Base-by-base conservation (phyloP, 1,140 invertebrate species). In the Bombyx mori region DNA sequence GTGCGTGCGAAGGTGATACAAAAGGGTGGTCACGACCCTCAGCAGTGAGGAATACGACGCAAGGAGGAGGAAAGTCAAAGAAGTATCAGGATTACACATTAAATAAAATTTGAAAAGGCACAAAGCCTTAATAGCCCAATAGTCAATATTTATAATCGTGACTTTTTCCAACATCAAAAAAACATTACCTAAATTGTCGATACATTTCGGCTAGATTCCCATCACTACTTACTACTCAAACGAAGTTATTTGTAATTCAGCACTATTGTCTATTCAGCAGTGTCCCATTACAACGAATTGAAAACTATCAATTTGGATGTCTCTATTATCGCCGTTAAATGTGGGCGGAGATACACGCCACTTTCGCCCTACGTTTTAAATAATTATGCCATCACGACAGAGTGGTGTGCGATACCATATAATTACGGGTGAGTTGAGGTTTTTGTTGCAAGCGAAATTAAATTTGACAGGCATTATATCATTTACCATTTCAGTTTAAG, bases 231-330 rank as follows among this genome's bases (percentile, higher is more conserved):
- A 35, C 26, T 35, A 35, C 26, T 35, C 26, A 35, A 35, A 35
- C 26, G 26, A 35, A 35, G 26, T 35, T 35, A 35, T 35, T 35
- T 35, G 26, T 35, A 35, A 42, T 52, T 42, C 51, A 52, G 35
- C 26, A 52, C 51, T 52, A 42, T 35, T 10, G 51, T 12, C 46
- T 35, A 35, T 35, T 35, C 26, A 35, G 26, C 26, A 48, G 35
- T 49, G 58, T 67, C 61, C 59, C 63, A 72, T 66, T 64, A 73
- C 60, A 59, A 62, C 60, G 53, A 60, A 70, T 62, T 63, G 9
- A 57, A 68, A 77, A 67, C 77, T 69, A 52, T 54, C 69, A 81
- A 82, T 81, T 85, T 81, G 55, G 52, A 82, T 68, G 73, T 82
- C 74, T 76, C 61, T 75, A 74, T 81, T 81, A 75, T 62, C 66